phyloP scores from a whole-genome alignment of 2,888 invertebrate species.

The Pterostichus niger region DNA sequence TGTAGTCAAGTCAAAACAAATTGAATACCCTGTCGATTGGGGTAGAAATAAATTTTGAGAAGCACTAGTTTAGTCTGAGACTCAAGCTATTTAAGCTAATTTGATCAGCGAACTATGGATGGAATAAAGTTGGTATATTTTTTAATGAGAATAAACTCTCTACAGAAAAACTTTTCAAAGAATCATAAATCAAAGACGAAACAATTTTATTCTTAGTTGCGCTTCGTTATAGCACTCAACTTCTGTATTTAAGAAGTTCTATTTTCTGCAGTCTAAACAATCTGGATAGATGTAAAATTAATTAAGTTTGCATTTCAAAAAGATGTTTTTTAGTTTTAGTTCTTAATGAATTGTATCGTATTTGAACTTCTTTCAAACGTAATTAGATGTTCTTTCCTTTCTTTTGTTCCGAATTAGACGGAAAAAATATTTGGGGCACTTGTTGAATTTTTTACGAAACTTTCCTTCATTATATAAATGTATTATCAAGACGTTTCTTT shows the following conservation, averaged over 20 bases:
- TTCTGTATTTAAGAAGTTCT: not conserved
- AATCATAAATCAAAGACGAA: not conserved
- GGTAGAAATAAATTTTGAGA: too few relatives aligned
- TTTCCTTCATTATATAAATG: too few relatives aligned
- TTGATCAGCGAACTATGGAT: slow-evolving; percentile 2
- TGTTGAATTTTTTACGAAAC: too few relatives aligned
- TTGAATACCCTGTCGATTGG: too few relatives aligned
- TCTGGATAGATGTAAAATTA: not conserved
- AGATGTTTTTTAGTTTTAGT: not conserved
- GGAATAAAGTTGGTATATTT: not conserved
- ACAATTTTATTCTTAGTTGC: slow-evolving; percentile 10
- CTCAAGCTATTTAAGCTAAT: not conserved
- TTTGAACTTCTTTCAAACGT: not conserved
- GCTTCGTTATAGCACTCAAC: not conserved
- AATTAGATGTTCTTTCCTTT: not conserved
- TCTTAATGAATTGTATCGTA: not conserved
- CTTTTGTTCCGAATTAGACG: too few relatives aligned
- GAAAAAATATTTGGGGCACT: too few relatives aligned
- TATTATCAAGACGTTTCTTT: too few relatives aligned
- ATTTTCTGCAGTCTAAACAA: not conserved
- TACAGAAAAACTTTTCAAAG: not conserved
- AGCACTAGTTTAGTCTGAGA: too few relatives aligned
- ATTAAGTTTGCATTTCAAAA: not conserved
- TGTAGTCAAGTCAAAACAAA: too few relatives aligned
- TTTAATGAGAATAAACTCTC: not conserved